phyloP scores from a whole-genome alignment of 2,797 vertebrate species.

The Brachyrhaphis roseni region DNA sequence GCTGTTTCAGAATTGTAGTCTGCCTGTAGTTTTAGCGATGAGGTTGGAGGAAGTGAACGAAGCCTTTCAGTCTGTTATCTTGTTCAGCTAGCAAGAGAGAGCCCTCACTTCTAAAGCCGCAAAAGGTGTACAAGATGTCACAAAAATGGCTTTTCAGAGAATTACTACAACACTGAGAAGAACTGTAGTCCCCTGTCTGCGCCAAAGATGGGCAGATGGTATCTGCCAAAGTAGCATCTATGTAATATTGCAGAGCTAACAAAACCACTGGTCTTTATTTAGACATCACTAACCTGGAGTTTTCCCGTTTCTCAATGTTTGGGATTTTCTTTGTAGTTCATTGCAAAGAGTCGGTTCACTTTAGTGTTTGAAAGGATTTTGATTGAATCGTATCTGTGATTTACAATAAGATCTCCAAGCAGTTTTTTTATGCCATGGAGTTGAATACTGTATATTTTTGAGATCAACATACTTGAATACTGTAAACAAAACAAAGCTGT shows the following conservation, averaged over 20 bases:
- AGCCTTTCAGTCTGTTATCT: no score
- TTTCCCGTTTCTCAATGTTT: not conserved
- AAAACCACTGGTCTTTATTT: not conserved
- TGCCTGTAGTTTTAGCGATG: no score
- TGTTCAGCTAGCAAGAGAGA: no score
- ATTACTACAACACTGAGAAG: not conserved
- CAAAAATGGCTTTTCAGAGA: not conserved
- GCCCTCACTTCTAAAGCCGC: not conserved
- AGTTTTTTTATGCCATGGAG: slow-evolving; percentile 12
- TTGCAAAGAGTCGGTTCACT: not conserved
- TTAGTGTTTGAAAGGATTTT: slow-evolving; percentile 4
- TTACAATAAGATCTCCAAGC: slow-evolving; percentile 14
- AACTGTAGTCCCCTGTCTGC: not conserved
- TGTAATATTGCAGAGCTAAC: not conserved
- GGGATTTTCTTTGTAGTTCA: not conserved
- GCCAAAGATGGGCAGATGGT: not conserved
- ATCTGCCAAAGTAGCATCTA: not conserved
- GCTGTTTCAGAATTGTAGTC: no score
- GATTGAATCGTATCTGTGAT: slow-evolving; percentile 12
- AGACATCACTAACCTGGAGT: not conserved
- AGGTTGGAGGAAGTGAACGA: no score
- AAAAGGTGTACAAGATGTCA: not conserved
- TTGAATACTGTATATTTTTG: not conserved
- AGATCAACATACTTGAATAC: slow-evolving; percentile 6
- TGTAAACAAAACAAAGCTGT: slow-evolving; percentile 4